Conservation (phyloP, 2,888 invertebrate genomes). For the Eupithecia subumbrata region DNA sequence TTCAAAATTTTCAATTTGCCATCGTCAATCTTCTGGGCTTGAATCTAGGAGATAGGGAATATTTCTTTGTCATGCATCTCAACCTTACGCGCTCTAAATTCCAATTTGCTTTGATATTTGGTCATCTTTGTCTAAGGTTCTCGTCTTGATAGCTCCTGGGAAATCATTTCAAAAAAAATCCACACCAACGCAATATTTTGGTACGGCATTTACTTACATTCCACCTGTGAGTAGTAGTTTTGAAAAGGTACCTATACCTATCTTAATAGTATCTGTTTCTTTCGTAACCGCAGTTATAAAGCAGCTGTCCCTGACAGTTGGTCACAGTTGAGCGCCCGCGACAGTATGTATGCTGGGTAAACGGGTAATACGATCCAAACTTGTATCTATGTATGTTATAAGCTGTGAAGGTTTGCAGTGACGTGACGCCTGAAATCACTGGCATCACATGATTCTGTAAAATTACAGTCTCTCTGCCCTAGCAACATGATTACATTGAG, state of each 20-base stretch:
- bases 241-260: not conserved
- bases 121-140: not conserved
- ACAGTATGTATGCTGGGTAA: constrained; percentile 16
- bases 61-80: not conserved
- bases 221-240: not conserved
- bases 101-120: not conserved
- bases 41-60: not conserved
- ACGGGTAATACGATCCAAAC: constrained; percentile 28
- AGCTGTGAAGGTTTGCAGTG: constrained; percentile 25
- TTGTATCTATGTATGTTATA: constrained; percentile 4
- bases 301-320: constrained; percentile 34
- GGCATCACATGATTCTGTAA: constrained; percentile 22
- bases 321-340: constrained; percentile 34
- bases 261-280: constrained; percentile 13
- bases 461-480: not conserved
- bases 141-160: not conserved
- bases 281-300: constrained; percentile 22
- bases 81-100: not conserved
- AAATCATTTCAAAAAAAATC: not conserved
- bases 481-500: not conserved
- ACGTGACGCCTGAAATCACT: constrained; percentile 10
- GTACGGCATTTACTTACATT: not conserved
- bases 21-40: not conserved
- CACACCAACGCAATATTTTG: not conserved
- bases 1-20: not conserved